Evolutionary conservation across 2,888 invertebrate genomes (phyloP).

Genomic region (Furcula furcula): DNA sequence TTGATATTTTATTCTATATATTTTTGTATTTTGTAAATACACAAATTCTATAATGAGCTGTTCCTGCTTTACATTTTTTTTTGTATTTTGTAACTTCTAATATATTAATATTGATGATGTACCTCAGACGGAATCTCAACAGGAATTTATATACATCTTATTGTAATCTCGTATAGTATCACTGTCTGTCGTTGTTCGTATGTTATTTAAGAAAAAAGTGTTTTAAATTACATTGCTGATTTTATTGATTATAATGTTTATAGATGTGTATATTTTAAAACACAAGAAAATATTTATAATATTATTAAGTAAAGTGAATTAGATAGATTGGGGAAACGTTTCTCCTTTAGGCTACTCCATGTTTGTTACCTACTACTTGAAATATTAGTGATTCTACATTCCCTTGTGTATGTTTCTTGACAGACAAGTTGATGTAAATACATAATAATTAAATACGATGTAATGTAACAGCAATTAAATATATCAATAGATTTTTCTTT

Average conservation of each 20-base stretch:
- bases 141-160: conserved; percentile 4
- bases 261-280: no score
- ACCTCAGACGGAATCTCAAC: conserved; percentile 9
- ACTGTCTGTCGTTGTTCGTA: no score
- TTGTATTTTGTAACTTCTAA: conserved; percentile 10
- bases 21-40: conserved; percentile 13
- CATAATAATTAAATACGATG: conserved; percentile 43
- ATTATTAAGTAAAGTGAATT: no score
- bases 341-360: no score
- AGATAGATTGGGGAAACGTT: no score
- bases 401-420: conserved; percentile 28
- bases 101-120: conserved; percentile 11
- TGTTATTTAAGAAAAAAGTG: no score
- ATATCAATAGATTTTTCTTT: conserved; percentile 57
- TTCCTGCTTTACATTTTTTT: conserved; percentile 6
- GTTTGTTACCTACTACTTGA: no score
- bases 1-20: conserved; percentile 18
- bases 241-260: no score
- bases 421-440: conserved; percentile 64
- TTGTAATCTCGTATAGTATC: conserved; percentile 5
- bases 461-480: conserved; percentile 64
- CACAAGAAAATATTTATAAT: no score
- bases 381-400: conserved; percentile 20
- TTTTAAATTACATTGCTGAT: no score
- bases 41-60: conserved; percentile 8